Percentiles rank a stretch among this genome's conserved stretches.
Conservation (phyloP, 2,113 vertebrate species). For the Vireo altiloquus region DNA sequence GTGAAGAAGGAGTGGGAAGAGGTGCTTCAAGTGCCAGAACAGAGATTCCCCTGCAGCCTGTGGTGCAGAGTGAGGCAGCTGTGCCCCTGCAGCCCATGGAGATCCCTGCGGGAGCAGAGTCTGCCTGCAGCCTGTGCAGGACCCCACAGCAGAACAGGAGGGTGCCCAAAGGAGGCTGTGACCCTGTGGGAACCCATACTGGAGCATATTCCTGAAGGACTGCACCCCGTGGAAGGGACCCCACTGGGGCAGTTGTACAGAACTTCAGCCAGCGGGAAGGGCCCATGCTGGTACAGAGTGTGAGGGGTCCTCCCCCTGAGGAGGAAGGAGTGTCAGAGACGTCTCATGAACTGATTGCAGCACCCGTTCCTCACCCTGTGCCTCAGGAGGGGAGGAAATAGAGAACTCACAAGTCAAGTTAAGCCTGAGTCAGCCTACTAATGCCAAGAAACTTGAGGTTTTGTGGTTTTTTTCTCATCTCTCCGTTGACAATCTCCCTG, state of each 20-base stretch:
- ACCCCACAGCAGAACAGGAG: accelerated
- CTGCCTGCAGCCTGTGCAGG: background rate
- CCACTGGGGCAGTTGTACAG: background rate
- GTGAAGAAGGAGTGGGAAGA: background rate
- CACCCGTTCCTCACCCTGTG: background rate
- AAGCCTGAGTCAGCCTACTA: background rate
- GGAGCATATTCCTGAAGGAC: background rate
- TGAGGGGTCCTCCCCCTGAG: background rate
- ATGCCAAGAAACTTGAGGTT: background rate
- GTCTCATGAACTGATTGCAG: background rate
- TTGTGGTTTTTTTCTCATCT: accelerated
- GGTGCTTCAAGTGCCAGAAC: background rate
- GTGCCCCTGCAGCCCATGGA: background rate
- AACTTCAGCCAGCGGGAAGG: background rate
- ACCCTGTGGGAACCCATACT: background rate
- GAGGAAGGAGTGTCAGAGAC: background rate
- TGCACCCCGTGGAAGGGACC: too few species aligned
- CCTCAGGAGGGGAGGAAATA: background rate
- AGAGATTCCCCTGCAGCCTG: background rate
- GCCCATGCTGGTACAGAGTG: too few species aligned
- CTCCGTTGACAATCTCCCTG: background rate
- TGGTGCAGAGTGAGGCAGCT: background rate
- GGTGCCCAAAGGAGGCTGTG: background rate
- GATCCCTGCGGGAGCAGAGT: background rate
- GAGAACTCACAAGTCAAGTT: background rate